Percentiles rank a stretch among this genome's conserved stretches.
phyloP scores from a whole-genome alignment of 2,888 invertebrate genomes.

The Acrobasis repandana region DNA sequence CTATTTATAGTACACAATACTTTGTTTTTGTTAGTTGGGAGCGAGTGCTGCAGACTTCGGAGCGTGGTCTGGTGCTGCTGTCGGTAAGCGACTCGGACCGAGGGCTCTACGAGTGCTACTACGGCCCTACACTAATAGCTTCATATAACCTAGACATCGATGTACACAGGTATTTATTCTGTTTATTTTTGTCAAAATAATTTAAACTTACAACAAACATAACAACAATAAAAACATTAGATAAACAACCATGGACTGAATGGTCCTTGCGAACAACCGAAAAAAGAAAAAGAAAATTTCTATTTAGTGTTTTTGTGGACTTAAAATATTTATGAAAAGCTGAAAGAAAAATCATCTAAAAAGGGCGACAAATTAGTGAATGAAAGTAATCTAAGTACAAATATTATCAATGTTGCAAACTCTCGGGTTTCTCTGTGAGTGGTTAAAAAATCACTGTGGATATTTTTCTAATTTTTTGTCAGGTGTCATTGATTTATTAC shows the following conservation, averaged over 20 bases:
- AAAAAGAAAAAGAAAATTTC: no score
- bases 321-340: neutral
- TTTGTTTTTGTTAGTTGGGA: slow-evolving; percentile 69
- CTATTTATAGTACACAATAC: neutral
- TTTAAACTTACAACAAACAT: no score
- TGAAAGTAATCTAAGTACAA: neutral
- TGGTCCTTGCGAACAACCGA: no score
- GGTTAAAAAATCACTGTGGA: neutral
- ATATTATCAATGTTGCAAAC: no score
- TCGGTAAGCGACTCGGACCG: slow-evolving; percentile 83
- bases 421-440: no score
- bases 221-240: no score
- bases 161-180: slow-evolving; percentile 66
- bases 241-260: no score
- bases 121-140: slow-evolving; percentile 80
- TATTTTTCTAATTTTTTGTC: no score
- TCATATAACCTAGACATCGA: slow-evolving; percentile 85
- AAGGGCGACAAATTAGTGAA: neutral
- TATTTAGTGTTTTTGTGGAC: neutral
- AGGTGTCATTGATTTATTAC: no score
- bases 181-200: neutral
- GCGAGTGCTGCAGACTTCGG: slow-evolving; percentile 83
- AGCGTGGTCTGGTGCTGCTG: slow-evolving; percentile 83
- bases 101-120: slow-evolving; percentile 84
- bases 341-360: neutral